Percentiles rank a stretch among this genome's conserved stretches.
These are phyloP conservation scores for Harpegnathos saltator DNA, from an alignment of 1,140 invertebrate genomes.

Conservation along the genomic window DNA sequence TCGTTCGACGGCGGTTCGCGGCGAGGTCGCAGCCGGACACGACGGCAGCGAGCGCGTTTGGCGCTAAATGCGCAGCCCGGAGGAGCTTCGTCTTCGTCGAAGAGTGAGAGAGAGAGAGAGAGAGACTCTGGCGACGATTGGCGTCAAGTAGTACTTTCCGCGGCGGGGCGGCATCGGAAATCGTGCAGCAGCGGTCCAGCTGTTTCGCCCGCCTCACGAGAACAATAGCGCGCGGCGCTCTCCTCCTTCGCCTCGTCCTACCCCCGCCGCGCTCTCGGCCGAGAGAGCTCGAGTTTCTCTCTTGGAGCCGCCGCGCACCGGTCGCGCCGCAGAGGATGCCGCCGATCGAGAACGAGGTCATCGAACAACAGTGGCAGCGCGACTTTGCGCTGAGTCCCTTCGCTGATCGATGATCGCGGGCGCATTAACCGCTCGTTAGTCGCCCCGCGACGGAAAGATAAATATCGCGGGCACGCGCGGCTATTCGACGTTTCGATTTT, in stretches of 20 bases:
- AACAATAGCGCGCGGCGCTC: neutral
- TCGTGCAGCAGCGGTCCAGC: neutral
- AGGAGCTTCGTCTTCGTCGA: no score
- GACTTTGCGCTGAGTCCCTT: neutral
- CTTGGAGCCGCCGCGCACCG: constrained; percentile 8
- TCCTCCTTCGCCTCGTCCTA: neutral
- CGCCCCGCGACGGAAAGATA: neutral
- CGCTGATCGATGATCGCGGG: constrained; percentile 36
- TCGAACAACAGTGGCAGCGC: constrained; percentile 45
- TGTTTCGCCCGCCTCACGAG: neutral
- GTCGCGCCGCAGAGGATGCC: constrained; percentile 59
- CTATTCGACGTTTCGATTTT: no score
- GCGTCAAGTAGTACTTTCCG: neutral
- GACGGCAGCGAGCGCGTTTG: no score
- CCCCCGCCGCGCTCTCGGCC: neutral
- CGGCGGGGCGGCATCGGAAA: neutral
- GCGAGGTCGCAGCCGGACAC: no score
- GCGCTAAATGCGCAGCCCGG: no score
- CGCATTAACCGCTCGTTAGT: neutral
- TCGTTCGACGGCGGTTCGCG: no score
- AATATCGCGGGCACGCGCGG: neutral
- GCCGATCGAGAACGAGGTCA: constrained; percentile 64
- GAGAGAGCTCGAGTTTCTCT: neutral
- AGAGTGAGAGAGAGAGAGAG: no score
- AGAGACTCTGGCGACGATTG: constrained; percentile 2